phyloP scores from a whole-genome alignment of 1,140 invertebrate species.

The Carposina sasakii region DNA sequence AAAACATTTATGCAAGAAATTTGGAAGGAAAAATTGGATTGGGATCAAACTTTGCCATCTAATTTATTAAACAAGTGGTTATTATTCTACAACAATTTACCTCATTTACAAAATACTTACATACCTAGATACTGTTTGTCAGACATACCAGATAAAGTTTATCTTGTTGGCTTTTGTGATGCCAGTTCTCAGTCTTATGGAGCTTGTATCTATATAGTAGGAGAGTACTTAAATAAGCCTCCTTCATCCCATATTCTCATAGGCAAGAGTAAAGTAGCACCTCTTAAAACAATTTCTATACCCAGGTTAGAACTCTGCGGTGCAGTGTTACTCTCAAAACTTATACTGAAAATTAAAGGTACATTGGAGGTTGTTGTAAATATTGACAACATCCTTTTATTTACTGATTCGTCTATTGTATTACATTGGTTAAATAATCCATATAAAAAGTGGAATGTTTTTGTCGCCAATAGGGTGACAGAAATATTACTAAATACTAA shows the following conservation, averaged over 20 bases:
- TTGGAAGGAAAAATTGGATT: constrained; percentile 38
- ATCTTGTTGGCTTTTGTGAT: constrained; percentile 16
- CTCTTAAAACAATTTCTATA: constrained; percentile 12
- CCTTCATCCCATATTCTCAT: constrained; percentile 7
- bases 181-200: constrained; percentile 37
- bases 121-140: constrained; percentile 21
- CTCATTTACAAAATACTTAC: constrained; percentile 9
- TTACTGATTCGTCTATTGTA: constrained; percentile 13
- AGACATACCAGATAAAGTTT: neutral
- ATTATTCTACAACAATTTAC: constrained; percentile 4
- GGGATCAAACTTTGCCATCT: constrained; percentile 42
- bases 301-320: constrained; percentile 17
- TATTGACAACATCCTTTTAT: constrained; percentile 8
- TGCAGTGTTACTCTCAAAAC: constrained; percentile 3
- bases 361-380: constrained; percentile 2
- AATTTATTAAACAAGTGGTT: constrained; percentile 25
- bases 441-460: too few relatives aligned
- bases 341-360: neutral
- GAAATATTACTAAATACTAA: too few relatives aligned
- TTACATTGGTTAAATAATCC: constrained; percentile 8
- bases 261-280: constrained; percentile 18
- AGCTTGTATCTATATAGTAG: constrained; percentile 19
- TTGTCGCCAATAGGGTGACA: too few relatives aligned
- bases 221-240: constrained; percentile 10
- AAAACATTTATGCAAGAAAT: constrained; percentile 54